Base-by-base conservation (phyloP, 2,113 vertebrate species). In the Percopsis transmontana region DNA sequence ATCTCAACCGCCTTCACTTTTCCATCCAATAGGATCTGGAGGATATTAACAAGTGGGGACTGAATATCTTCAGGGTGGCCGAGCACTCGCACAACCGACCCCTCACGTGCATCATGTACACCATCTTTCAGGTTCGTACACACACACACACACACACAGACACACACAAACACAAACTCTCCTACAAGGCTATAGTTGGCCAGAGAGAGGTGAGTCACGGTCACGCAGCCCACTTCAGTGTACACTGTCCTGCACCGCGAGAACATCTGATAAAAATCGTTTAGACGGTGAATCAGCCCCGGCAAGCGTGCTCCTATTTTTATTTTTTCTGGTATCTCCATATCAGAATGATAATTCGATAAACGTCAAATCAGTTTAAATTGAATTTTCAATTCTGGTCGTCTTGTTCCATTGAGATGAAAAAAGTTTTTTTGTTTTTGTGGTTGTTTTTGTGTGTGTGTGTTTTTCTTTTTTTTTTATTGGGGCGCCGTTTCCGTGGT, bases 101-200 rank as follows among this genome's bases (percentile, higher is more conserved):
- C 0, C 94, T 99, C 2, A 98, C 97, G 0, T 98, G 96, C 85
- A 93, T 96, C 82, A 98, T 99, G 96, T 98, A 99, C 5, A 92
- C 94, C 21, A 99, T 99, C 69, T 97, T 98, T 58, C 97, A 99
- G 96, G 97, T 99, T 12, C 1, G 96, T 89, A 41, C 38, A 13
- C 38, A 41, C 41, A 12, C 42, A 40, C 33, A 20, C 54, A 56
- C 27, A 38, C 27, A 42, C 57, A 58, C 39, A 42, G 3, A 20
- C 39, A 59, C 39, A 24, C 20, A 18, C 33, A 53, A 38, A 2
- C 38, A 59, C 39, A 12, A 10, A 21, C 39, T 3, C n/a, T 11
- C 39, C 3, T 16, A 20, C 42, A 18, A 2, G 24, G 53, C 23
- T 5, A 19, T 38, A 14, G 15, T 1, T n/a, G 12, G 42, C 47